These are phyloP conservation scores for Caracal caracal DNA, from an alignment of 2,113 vertebrate genomes.

Conservation along the genomic window DNA sequence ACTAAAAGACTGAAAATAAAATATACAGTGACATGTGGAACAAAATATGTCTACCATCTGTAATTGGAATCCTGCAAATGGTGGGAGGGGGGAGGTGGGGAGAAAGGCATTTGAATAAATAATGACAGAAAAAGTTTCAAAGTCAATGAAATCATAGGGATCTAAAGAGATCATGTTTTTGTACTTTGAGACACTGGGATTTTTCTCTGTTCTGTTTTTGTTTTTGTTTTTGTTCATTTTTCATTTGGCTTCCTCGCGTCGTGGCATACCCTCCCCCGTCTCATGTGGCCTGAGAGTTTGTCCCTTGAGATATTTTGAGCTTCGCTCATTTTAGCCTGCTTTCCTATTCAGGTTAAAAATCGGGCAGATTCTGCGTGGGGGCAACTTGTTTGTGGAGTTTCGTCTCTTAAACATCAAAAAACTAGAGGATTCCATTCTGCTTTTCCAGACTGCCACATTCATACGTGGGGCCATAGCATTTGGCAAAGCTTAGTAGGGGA, in stretches of 20 bases:
- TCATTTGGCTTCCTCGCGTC: neutral
- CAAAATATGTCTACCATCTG: neutral
- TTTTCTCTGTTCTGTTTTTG: neutral
- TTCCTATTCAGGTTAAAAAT: neutral
- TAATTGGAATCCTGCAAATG: neutral
- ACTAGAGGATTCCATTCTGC: neutral
- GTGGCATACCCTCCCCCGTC: neutral
- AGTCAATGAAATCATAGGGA: neutral
- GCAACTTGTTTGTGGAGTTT: neutral
- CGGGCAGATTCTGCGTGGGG: neutral
- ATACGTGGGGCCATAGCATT: neutral
- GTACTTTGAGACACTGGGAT: neutral
- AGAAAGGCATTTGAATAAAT: neutral
- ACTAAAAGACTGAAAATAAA: neutral
- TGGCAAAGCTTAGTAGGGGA: neutral
- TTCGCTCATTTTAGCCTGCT: neutral
- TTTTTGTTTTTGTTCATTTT: neutral
- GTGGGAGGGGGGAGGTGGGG: no score
- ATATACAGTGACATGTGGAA: neutral
- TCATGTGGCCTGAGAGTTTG: neutral
- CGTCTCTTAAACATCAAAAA: neutral
- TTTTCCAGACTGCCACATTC: neutral
- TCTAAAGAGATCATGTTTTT: neutral
- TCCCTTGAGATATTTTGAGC: neutral
- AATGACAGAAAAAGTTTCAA: neutral